phyloP scores from a whole-genome alignment of 2,113 vertebrate species.

The Micromys minutus region DNA sequence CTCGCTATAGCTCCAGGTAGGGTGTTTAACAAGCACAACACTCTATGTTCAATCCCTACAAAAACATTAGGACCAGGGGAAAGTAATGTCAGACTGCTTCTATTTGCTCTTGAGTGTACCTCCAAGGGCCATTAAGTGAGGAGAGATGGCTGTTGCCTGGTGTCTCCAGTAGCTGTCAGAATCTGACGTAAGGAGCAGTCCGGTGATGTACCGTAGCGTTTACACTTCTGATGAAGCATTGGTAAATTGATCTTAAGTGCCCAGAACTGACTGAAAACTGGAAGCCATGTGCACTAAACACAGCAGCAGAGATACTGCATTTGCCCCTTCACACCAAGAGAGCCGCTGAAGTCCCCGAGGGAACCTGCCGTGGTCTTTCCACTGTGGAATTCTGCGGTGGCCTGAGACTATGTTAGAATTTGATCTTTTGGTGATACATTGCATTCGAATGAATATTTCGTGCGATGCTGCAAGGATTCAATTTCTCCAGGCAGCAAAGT shows the following conservation, averaged over 20 bases:
- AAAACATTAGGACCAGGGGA: slow-evolving; percentile 32
- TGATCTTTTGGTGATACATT: slow-evolving; percentile 32
- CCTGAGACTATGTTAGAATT: slow-evolving; percentile 12
- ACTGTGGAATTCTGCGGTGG: slow-evolving; percentile 2
- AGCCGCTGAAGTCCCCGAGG: background rate
- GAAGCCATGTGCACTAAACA: background rate
- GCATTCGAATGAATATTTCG: slow-evolving; percentile 15
- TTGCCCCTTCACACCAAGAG: background rate
- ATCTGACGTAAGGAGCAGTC: background rate
- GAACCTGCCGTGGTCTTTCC: background rate
- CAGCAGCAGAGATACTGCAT: background rate
- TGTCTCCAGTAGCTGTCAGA: background rate
- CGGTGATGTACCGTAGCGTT: background rate
- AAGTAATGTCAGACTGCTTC: background rate
- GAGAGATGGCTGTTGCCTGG: background rate
- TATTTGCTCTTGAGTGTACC: slow-evolving; percentile 25
- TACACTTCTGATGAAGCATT: slow-evolving; percentile 19
- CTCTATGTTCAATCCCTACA: background rate
- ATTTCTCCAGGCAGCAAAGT: slow-evolving; percentile 3
- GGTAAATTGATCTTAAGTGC: slow-evolving; percentile 48
- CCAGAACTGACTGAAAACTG: slow-evolving; percentile 17
- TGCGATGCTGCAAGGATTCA: background rate
- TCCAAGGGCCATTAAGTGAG: background rate
- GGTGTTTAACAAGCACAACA: background rate
- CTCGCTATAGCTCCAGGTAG: too few species aligned